A percentile compares a stretch with the other conserved stretches of the same genome.
These are phyloP conservation scores for Catharus bicknelli DNA, from an alignment of 2,113 vertebrate species.

Conservation along the genomic window DNA sequence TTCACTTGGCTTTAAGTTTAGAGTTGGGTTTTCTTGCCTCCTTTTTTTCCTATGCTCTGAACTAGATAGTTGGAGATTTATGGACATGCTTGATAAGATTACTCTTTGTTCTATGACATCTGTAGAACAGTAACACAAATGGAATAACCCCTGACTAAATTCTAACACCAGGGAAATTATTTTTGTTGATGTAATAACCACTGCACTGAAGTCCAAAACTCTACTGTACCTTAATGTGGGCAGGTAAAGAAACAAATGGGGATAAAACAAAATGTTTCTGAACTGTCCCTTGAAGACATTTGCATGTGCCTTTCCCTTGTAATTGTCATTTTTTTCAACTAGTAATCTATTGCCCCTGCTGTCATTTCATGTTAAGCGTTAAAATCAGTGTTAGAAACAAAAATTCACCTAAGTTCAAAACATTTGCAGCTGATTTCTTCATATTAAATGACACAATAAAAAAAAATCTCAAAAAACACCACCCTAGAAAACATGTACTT, in stretches of 20 bases:
- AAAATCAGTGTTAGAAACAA: not conserved
- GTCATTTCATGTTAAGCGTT: slow-evolving; percentile 49
- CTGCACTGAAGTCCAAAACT: slow-evolving; percentile 51
- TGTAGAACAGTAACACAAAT: not conserved
- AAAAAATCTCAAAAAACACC: not conserved
- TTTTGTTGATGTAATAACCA: slow-evolving; percentile 30
- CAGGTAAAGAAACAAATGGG: slow-evolving; percentile 53
- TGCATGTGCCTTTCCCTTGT: slow-evolving; percentile 67
- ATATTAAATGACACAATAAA: not conserved
- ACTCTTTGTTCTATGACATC: slow-evolving; percentile 17
- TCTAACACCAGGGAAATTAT: slow-evolving; percentile 30
- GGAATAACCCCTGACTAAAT: slow-evolving; percentile 45
- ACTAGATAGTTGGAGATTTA: not conserved
- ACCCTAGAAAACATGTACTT: not conserved
- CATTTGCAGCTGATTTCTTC: not conserved
- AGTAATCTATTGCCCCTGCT: slow-evolving; percentile 11
- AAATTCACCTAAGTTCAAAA: slow-evolving; percentile 3
- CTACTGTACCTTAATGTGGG: slow-evolving; percentile 44
- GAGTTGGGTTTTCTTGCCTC: not conserved
- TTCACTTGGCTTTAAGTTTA: not conserved
- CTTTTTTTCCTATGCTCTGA: not conserved
- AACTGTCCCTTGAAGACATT: slow-evolving; percentile 53
- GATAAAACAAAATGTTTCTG: slow-evolving; percentile 51
- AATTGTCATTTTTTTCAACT: slow-evolving; percentile 25
- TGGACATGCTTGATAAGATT: not conserved